Evolutionary conservation across 2,888 invertebrate species (phyloP).

Genomic region (Agrilus cyanescens): DNA sequence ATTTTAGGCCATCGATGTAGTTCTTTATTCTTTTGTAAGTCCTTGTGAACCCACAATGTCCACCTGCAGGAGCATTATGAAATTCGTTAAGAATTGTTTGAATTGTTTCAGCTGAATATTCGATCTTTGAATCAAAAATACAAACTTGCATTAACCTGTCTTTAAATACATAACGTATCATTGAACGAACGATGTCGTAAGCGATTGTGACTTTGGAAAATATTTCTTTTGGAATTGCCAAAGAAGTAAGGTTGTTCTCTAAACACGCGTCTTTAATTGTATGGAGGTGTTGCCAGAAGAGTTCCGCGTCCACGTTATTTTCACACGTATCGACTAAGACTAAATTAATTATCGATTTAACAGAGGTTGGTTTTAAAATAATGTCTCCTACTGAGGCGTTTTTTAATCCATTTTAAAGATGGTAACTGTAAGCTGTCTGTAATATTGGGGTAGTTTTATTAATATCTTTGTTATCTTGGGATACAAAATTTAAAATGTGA

Average conservation of each 20-base stretch:
- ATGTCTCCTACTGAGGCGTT: too few relatives aligned
- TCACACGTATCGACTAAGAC: background rate
- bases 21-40: conserved; percentile 10
- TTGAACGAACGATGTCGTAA: conserved; percentile 1
- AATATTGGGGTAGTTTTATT: too few relatives aligned
- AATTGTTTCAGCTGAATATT: too few relatives aligned
- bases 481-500: too few relatives aligned
- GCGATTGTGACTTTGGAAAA: conserved; percentile 1
- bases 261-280: conserved; percentile 1
- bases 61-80: too few relatives aligned
- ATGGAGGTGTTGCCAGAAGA: conserved; percentile 1
- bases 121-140: conserved; percentile 1
- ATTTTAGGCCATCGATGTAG: conserved; percentile 10
- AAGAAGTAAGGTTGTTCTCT: background rate
- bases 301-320: conserved; percentile 2
- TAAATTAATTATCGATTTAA: background rate
- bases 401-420: too few relatives aligned
- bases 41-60: conserved; percentile 8
- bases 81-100: background rate
- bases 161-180: conserved; percentile 4
- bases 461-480: too few relatives aligned
- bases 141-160: conserved; percentile 3
- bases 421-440: too few relatives aligned
- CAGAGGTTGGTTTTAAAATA: too few relatives aligned
- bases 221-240: background rate